Conservation (phyloP, 2,888 invertebrate species). For the Cistogaster globosa region DNA sequence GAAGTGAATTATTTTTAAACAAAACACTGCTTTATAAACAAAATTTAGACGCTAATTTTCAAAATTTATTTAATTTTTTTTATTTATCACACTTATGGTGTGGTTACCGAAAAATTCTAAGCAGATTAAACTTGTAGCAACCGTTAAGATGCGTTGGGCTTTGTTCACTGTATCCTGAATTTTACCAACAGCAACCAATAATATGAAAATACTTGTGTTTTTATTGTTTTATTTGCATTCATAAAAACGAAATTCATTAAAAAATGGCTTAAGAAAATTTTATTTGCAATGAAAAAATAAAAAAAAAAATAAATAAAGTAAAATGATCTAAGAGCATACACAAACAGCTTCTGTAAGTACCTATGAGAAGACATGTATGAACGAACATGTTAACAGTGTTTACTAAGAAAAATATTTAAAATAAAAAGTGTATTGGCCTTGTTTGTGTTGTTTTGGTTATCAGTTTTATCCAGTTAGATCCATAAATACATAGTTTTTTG, state of each 20-base stretch:
- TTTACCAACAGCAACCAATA: conserved; percentile 2
- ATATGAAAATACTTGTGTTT: conserved; percentile 29
- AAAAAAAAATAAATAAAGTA: not conserved
- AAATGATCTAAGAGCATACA: no score
- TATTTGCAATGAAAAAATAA: conserved; percentile 1
- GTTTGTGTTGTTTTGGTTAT: conserved; percentile 32
- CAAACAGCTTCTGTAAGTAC: no score
- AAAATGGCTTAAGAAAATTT: conserved; percentile 22
- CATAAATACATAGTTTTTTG: conserved; percentile 16
- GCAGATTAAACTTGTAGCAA: conserved; percentile 13
- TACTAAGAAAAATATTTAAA: conserved; percentile 5
- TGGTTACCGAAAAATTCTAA: not conserved
- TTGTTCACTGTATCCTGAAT: conserved; percentile 17
- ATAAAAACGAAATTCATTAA: conserved; percentile 37
- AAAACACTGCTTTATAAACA: no score
- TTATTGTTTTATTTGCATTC: not conserved
- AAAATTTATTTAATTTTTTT: no score
- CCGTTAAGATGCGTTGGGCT: conserved; percentile 14
- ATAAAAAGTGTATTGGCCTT: conserved; percentile 38
- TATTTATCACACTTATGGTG: no score
- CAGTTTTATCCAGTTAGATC: conserved; percentile 48
- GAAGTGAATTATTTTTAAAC: no score
- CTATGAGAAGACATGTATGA: no score
- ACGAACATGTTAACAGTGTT: not conserved
- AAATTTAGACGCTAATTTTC: no score